phyloP scores from a whole-genome alignment of 2,113 vertebrate genomes.

The Cryptotis parvus region DNA sequence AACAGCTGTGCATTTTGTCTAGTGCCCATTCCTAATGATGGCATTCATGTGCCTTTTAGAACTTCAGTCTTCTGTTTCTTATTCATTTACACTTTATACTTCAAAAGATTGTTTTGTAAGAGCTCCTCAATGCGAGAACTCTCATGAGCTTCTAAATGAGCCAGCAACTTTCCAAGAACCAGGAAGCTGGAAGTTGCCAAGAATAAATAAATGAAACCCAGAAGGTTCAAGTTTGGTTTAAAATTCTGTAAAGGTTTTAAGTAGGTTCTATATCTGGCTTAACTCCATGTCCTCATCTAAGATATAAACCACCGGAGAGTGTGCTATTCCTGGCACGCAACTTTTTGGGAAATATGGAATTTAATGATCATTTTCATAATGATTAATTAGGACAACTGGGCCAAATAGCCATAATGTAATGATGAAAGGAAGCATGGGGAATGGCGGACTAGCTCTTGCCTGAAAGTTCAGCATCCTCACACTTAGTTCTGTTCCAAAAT shows the following conservation, averaged over 20 bases:
- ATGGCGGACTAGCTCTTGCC: background rate
- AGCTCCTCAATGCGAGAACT: constrained; percentile 68
- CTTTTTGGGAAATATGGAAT: constrained; percentile 30
- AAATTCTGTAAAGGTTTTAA: constrained; percentile 74
- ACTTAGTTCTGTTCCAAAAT: background rate
- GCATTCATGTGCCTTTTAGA: constrained; percentile 69
- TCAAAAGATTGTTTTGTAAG: constrained; percentile 77
- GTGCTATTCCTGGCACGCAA: constrained; percentile 54
- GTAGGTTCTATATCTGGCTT: constrained; percentile 78
- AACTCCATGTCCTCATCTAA: constrained; percentile 70
- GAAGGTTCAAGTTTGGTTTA: constrained; percentile 79
- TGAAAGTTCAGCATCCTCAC: background rate
- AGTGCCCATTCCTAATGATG: constrained; percentile 43
- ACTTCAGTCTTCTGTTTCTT: constrained; percentile 69
- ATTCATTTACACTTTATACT: constrained; percentile 77
- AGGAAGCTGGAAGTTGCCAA: constrained; percentile 79
- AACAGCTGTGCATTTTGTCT: constrained; percentile 46
- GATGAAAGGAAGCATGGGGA: background rate
- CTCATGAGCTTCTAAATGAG: constrained; percentile 80
- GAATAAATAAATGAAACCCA: constrained; percentile 81
- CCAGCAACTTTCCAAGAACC: constrained; percentile 83
- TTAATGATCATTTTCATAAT: constrained; percentile 61
- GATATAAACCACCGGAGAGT: constrained; percentile 66
- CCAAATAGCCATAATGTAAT: background rate
- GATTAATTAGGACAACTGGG: constrained; percentile 55